Base-by-base conservation (phyloP, 2,797 vertebrate species). In the Myiotriccus ornatus region DNA sequence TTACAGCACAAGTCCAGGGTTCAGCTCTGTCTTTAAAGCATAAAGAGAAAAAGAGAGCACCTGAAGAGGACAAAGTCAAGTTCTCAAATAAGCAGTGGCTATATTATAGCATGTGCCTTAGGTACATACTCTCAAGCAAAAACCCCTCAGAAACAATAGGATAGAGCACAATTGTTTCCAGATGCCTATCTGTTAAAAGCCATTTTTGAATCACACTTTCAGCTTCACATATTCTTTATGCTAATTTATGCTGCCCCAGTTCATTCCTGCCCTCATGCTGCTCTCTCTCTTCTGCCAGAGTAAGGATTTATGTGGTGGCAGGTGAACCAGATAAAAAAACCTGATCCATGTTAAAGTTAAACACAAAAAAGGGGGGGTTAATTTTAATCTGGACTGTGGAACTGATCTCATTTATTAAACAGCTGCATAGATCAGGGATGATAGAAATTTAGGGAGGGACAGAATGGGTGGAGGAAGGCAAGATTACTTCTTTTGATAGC, bases 241-340 rank as follows among this genome's bases (percentile, higher is more conserved):
- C 27, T 80, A 68, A 93, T 90, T 92, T 83, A 93, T 63, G 25
- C 22, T 80, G 41, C 9, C 25, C 27, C 50, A 70, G 52, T 35
- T 89, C 30, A 37, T 85, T 91, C 68, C 53, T 91, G 87, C n/a
- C 62, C n/a, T 78, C 43, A 22, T 32, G 16, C 59, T 59, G 39
- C 80, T 88, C 80, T 25, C 50, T 87, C 21, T 84, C 32, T 77
- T 84, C 10, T 69, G 87, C 57, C 87, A 93, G 55, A 32, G 35
- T 68, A 89, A 73, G 59, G 83, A 95, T 91, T 96, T 94, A 93
- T 78, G 67, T n/a, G 25, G 55, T 78, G n/a, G 80, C 80, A 95
- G 85, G 80, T 94, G 80, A 95, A 84, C 24, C 55, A 71, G 59
- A 86, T 87, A 65, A 81, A 93, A 93, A 94, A 73, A 91, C 39